phyloP scores from a whole-genome alignment of 2,797 vertebrate genomes.

The Acomys russatus region DNA sequence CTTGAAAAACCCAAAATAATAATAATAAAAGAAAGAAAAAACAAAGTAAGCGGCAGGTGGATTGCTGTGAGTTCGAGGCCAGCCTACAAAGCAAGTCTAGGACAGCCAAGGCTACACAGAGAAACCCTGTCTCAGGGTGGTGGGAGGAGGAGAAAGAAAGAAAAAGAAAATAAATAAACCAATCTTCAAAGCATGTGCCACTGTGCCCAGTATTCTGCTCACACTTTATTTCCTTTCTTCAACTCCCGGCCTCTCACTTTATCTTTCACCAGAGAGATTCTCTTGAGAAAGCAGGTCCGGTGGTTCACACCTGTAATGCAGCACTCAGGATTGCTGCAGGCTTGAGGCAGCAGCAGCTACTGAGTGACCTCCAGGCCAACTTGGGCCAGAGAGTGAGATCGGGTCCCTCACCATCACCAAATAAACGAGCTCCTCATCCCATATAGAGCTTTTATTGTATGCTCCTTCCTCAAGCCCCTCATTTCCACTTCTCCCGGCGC shows the following conservation, averaged over 20 bases:
- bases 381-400: neutral
- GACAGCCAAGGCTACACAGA: too few species aligned
- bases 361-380: neutral
- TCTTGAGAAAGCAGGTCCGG: neutral
- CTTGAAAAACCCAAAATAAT: neutral
- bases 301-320: too few species aligned
- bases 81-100: too few species aligned
- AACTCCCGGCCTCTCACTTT: neutral
- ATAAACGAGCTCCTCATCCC: neutral
- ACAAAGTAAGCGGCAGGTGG: too few species aligned
- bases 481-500: neutral
- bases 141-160: too few species aligned
- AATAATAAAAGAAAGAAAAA: neutral
- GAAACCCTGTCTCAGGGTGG: too few species aligned
- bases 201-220: neutral
- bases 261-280: neutral
- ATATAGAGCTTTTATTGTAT: neutral
- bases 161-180: neutral
- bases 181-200: neutral
- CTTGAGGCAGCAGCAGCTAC: neutral
- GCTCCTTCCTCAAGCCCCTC: neutral
- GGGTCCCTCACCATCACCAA: neutral
- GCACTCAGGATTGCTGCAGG: neutral
- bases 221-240: slow-evolving; percentile 31
- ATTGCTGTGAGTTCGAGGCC: too few species aligned